Percentiles rank a stretch among this genome's conserved stretches.
phyloP scores from a whole-genome alignment of 2,113 vertebrate genomes.

The Crotalus tigris region DNA sequence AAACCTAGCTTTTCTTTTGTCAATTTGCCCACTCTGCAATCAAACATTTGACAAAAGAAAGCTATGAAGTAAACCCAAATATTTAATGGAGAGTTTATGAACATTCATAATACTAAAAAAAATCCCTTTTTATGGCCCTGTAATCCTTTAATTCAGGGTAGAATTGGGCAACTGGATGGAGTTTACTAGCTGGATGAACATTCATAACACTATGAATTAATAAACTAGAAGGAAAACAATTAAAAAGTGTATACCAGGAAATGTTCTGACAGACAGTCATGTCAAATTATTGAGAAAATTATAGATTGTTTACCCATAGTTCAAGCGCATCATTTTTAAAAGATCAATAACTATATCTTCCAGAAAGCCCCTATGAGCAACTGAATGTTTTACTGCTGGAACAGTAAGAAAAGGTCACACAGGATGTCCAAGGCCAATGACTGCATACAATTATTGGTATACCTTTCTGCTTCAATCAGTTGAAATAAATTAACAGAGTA shows the following conservation, averaged over 20 bases:
- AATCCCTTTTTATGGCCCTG: background rate
- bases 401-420: background rate
- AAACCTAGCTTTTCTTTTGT: background rate
- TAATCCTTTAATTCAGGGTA: background rate
- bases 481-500: background rate
- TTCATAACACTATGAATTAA: background rate
- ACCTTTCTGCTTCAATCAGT: background rate
- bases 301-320: background rate
- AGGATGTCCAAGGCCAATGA: background rate
- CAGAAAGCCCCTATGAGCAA: background rate
- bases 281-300: background rate
- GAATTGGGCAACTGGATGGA: background rate
- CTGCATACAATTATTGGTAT: background rate
- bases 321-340: background rate
- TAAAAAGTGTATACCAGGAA: background rate
- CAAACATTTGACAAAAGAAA: background rate
- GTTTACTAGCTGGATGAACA: background rate
- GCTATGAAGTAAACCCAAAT: background rate
- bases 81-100: background rate
- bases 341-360: background rate
- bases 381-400: background rate
- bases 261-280: background rate
- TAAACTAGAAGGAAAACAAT: background rate
- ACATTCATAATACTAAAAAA: background rate
- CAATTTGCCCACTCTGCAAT: background rate